These are phyloP conservation scores for Vireo altiloquus DNA, from an alignment of 2,113 vertebrate genomes.

Conservation along the genomic window DNA sequence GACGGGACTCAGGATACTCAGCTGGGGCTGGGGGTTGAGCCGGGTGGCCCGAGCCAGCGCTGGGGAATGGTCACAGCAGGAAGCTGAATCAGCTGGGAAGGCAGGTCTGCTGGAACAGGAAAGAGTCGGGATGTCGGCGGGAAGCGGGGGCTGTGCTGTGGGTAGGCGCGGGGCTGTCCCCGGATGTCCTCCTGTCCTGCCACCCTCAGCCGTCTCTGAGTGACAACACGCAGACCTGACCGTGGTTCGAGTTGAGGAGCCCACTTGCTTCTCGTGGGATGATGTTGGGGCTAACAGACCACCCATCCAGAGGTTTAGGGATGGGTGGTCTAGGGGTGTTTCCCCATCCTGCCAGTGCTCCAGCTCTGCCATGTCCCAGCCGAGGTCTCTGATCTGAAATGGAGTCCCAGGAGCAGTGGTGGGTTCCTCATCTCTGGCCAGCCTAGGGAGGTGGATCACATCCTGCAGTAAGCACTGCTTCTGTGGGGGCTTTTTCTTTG, in stretches of 20 bases:
- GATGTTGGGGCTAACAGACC: accelerated
- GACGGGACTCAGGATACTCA: no score
- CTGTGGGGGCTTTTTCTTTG: background rate
- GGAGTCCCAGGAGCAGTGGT: accelerated
- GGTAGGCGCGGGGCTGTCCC: background rate
- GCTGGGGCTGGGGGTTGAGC: background rate
- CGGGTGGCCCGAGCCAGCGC: no score
- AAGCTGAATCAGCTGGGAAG: slow-evolving; percentile 29
- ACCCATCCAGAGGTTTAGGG: background rate
- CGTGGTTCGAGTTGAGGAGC: background rate
- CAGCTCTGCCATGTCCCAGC: background rate
- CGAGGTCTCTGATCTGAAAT: background rate
- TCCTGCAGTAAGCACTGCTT: background rate
- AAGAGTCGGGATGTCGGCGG: background rate
- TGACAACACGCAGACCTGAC: background rate
- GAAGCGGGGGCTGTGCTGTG: background rate
- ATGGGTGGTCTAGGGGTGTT: background rate
- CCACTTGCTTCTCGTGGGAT: background rate
- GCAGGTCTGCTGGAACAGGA: background rate
- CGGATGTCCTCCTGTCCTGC: background rate
- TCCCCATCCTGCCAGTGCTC: background rate
- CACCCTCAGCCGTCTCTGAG: background rate
- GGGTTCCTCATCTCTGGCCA: background rate
- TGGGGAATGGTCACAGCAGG: background rate
- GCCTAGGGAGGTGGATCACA: background rate